Conservation (phyloP, 37 sponge, comb jelly and placozoan genomes). For the Ephydatia muelleri region DNA sequence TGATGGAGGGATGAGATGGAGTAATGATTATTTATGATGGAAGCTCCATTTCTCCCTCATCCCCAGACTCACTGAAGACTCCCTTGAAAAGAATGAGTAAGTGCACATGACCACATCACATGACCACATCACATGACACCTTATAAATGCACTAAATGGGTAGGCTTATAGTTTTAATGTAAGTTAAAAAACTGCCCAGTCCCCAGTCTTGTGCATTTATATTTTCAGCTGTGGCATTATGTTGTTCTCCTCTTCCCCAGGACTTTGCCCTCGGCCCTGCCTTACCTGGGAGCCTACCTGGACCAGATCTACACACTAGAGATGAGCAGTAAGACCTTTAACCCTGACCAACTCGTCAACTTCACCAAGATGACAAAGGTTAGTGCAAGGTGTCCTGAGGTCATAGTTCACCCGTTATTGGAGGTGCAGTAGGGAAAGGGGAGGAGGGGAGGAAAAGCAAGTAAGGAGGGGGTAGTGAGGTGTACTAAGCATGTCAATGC, state of each 20-base stretch:
- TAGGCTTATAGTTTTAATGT: neutral
- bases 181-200: too few relatives aligned
- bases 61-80: neutral
- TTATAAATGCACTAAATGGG: too few relatives aligned
- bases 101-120: neutral
- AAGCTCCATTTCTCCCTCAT: neutral
- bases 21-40: too few relatives aligned
- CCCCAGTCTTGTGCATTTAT: too few relatives aligned
- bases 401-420: neutral
- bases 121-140: too few relatives aligned
- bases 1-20: too few relatives aligned
- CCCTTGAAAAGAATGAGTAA: neutral
- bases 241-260: constrained; percentile 36
- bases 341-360: constrained; percentile 82
- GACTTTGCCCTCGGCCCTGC: constrained; percentile 64
- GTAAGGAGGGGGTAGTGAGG: too few relatives aligned
- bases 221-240: too few relatives aligned
- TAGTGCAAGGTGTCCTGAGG: neutral
- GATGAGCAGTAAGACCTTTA: constrained; percentile 64
- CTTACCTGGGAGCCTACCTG: constrained; percentile 87
- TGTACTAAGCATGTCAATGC: too few relatives aligned
- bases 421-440: neutral
- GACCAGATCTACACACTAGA: constrained; percentile 80
- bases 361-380: constrained; percentile 89
- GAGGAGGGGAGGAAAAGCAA: too few relatives aligned